phyloP scores from a whole-genome alignment of 2,797 vertebrate genomes.

The Brotula barbata region DNA sequence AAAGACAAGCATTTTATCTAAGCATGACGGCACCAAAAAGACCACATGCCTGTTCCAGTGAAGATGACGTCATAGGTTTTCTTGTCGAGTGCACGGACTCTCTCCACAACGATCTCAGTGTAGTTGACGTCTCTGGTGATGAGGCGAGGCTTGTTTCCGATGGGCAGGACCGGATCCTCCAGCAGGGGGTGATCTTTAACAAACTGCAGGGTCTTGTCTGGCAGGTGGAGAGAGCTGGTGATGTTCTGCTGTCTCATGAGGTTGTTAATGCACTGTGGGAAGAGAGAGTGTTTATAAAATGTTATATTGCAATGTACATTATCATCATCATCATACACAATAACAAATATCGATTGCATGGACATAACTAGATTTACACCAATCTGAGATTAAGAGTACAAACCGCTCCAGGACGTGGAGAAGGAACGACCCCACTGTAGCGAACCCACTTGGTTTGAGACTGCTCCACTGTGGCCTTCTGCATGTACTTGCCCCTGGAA shows the following conservation, averaged over 20 bases:
- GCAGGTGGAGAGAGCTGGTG: constrained; percentile 87
- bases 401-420: constrained; percentile 92
- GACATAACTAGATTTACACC: too few relatives aligned
- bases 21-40: neutral
- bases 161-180: constrained; percentile 89
- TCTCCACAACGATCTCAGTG: constrained; percentile 93
- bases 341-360: too few relatives aligned
- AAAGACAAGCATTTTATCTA: too few relatives aligned
- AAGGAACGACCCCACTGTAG: constrained; percentile 87
- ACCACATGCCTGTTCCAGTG: constrained; percentile 85
- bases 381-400: constrained; percentile 57
- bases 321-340: too few relatives aligned
- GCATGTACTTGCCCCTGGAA: constrained; percentile 95
- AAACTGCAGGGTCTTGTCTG: constrained; percentile 95
- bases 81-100: constrained; percentile 85
- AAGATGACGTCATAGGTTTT: constrained; percentile 91
- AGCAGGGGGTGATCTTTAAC: constrained; percentile 95
- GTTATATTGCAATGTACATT: neutral
- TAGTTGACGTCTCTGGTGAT: constrained; percentile 90
- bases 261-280: constrained; percentile 88
- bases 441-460: constrained; percentile 96
- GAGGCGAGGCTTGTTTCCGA: constrained; percentile 86
- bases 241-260: constrained; percentile 85
- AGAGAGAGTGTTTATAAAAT: neutral
- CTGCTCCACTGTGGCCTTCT: constrained; percentile 94